Conservation (phyloP, 2,797 vertebrate genomes). For the Eospalax fontanierii region DNA sequence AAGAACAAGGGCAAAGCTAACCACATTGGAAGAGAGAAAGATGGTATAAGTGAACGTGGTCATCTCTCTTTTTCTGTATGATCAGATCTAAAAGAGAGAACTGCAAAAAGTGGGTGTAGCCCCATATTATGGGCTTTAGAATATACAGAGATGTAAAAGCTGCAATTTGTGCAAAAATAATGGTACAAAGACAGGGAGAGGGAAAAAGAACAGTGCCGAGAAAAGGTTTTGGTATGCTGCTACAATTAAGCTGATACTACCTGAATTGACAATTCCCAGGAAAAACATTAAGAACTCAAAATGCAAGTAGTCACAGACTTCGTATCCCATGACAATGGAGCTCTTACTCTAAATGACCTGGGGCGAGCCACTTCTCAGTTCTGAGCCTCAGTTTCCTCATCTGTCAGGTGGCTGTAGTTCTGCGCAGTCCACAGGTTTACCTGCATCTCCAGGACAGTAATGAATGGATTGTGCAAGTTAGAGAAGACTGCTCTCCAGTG, state of each 20-base stretch:
- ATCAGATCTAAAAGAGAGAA: conserved; percentile 19
- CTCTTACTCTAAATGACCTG: conserved; percentile 65
- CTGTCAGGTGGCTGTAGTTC: not conserved
- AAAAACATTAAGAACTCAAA: conserved; percentile 11
- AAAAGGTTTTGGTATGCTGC: not conserved
- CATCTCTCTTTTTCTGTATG: not conserved
- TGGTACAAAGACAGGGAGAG: not conserved
- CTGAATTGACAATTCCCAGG: not conserved
- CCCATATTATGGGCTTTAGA: not conserved
- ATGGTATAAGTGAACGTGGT: not conserved
- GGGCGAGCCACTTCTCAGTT: conserved; percentile 47
- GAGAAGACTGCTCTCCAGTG: not conserved
- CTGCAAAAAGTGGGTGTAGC: conserved; percentile 22
- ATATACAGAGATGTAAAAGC: not conserved
- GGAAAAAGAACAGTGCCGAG: not conserved
- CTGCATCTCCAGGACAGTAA: not conserved
- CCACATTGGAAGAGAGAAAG: not conserved
- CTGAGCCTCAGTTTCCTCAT: conserved; percentile 27
- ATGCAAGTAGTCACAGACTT: conserved; percentile 1
- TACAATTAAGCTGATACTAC: not conserved
- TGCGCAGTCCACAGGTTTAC: not conserved
- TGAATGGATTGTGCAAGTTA: not conserved
- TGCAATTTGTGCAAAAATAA: not conserved
- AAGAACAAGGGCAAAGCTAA: not conserved
- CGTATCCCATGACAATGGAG: conserved; percentile 51